These are phyloP conservation scores for Eptatretus atami DNA, from an alignment of 2,797 vertebrate species.

Conservation along the genomic window DNA sequence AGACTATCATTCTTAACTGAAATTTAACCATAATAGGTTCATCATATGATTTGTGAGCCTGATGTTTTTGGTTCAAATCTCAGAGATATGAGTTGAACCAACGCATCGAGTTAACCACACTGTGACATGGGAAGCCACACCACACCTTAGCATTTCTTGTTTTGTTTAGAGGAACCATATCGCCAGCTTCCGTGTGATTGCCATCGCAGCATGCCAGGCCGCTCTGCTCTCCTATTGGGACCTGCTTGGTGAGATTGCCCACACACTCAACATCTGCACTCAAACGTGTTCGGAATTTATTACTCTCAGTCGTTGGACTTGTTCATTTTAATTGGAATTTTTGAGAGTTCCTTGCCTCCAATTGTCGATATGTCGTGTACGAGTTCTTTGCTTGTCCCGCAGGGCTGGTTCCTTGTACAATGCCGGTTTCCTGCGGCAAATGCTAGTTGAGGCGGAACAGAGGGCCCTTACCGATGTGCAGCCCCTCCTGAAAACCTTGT, in stretches of 20 bases:
- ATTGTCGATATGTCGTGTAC: constrained; percentile 1
- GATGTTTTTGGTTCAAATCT: no score
- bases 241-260: constrained; percentile 38
- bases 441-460: constrained; percentile 40
- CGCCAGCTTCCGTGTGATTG: constrained; percentile 59
- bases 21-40: no score
- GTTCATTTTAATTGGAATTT: no score
- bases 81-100: no score
- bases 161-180: constrained; percentile 26
- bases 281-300: background rate
- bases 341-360: no score
- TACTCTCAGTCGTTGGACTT: background rate
- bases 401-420: constrained; percentile 69
- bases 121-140: no score
- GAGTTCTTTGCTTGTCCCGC: constrained; percentile 6
- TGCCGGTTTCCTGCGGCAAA: constrained; percentile 54
- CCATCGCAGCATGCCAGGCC: constrained; percentile 61
- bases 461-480: constrained; percentile 56
- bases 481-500: constrained; percentile 45
- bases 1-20: no score
- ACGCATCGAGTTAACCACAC: no score
- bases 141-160: no score
- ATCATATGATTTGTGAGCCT: no score
- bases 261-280: background rate
- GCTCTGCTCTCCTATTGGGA: constrained; percentile 56